Evolutionary conservation across 2,888 invertebrate genomes (phyloP), one percentile per base, ranked within the genome.

Genomic region (Branchellion lobata): DNA sequence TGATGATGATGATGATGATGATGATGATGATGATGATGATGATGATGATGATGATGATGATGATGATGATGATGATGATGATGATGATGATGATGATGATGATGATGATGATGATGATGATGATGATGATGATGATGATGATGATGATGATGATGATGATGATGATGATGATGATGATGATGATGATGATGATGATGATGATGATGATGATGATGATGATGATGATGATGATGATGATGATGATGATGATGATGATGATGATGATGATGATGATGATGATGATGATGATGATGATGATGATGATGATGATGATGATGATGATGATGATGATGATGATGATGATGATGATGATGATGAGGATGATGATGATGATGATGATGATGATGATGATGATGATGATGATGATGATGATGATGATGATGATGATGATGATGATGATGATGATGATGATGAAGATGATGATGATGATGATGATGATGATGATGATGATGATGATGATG

Each of bases 81-180:
- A 68, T 27, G 69, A 68, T 27, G 69, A 68, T 27, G 69, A 68
- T 27, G 69, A 68, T 27, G 69, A 68, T 27, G 69, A 68, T 27
- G 69, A 68, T 27, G 69, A 68, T 27, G 69, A 68, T 27, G 69
- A 68, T 27, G 69, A 68, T 36, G 74, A 78, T 33, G 57, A 78
- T 29, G 31, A 78, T 76, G 71, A 31, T 27, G 53, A 75, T 27
- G 69, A 68, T 27, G 69, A 68, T 27, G 69, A 68, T 27, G 69
- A 68, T 27, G 69, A 68, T 27, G 69, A 68, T 27, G 69, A 68
- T 27, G 69, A 68, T 27, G 69, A 68, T 27, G 69, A 68, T 27
- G 69, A 68, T 27, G 69, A 68, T 36, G 74, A 78, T 33, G 57
- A 78, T 29, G 31, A 78, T 76, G 71, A 31, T 27, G 53, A 75